Evolutionary conservation across 2,113 vertebrate species (phyloP).

Genomic region (Charina bottae): DNA sequence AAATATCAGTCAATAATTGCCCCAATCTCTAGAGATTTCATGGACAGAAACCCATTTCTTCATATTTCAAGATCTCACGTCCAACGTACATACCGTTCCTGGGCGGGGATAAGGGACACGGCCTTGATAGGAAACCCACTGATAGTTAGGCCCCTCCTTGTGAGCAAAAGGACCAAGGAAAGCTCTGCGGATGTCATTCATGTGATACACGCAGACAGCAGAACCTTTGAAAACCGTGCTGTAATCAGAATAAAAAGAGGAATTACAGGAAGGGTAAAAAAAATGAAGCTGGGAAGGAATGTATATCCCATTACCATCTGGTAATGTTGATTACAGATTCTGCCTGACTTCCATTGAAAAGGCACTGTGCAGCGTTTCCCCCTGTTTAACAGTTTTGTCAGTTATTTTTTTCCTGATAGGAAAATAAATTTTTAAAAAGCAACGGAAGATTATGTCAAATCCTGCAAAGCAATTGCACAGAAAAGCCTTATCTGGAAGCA

Average conservation of each 20-base stretch:
- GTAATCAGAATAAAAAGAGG: neutral
- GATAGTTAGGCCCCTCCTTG: constrained; percentile 96
- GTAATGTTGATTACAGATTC: neutral
- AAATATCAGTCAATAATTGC: neutral
- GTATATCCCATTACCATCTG: too few relatives aligned
- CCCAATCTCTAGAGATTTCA: neutral
- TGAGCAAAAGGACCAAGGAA: constrained; percentile 98
- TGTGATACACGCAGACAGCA: constrained; percentile 92
- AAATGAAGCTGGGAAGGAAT: neutral
- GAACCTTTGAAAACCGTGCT: constrained; percentile 95
- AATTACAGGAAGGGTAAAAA: neutral
- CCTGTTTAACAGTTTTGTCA: neutral
- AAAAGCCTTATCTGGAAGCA: neutral
- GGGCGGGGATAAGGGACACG: constrained; percentile 96
- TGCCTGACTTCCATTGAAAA: neutral
- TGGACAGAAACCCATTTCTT: neutral
- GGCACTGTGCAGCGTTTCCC: neutral
- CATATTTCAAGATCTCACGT: neutral
- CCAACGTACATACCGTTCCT: constrained; percentile 86
- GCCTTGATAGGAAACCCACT: constrained; percentile 96
- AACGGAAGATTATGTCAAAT: neutral
- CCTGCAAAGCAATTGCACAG: too few relatives aligned
- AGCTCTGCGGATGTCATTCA: constrained; percentile 94
- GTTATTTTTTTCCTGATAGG: neutral
- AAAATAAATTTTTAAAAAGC: neutral